phyloP scores from a whole-genome alignment of 1,140 invertebrate genomes.

The Belonocnema kinseyi region DNA sequence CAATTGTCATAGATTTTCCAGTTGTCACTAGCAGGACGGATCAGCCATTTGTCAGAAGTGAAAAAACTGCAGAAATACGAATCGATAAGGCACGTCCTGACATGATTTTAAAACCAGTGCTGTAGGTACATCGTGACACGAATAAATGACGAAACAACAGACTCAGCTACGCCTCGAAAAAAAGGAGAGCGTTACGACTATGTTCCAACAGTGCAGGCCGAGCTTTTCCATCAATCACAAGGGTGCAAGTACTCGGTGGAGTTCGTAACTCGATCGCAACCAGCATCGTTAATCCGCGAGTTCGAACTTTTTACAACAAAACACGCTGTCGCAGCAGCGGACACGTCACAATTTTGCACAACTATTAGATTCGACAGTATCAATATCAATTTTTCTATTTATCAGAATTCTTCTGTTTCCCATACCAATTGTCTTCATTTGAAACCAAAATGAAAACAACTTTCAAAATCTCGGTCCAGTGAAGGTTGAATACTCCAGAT shows the following conservation, averaged over 20 bases:
- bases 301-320: constrained; percentile 45
- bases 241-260: constrained; percentile 5
- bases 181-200: constrained; percentile 10
- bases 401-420: not conserved
- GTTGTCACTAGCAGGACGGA: constrained; percentile 7
- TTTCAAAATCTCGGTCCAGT: too few relatives aligned
- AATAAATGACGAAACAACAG: constrained; percentile 28
- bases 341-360: constrained; percentile 15
- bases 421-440: too few relatives aligned
- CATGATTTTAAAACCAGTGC: constrained; percentile 17
- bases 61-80: constrained; percentile 24
- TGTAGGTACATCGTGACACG: constrained; percentile 24
- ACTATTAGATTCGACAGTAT: not conserved
- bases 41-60: not conserved
- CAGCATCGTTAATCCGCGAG: constrained; percentile 43
- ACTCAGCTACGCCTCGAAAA: constrained; percentile 4
- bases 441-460: too few relatives aligned
- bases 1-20: constrained; percentile 16
- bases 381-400: not conserved
- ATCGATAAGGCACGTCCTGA: constrained; percentile 20
- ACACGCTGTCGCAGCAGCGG: constrained; percentile 22
- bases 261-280: constrained; percentile 36
- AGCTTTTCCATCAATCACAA: constrained; percentile 25
- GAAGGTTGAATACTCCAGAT: too few relatives aligned
- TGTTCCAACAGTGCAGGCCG: constrained; percentile 8